These are phyloP conservation scores for Drosophila formosana DNA, from an alignment of 2,888 invertebrate genomes.

Conservation along the genomic window DNA sequence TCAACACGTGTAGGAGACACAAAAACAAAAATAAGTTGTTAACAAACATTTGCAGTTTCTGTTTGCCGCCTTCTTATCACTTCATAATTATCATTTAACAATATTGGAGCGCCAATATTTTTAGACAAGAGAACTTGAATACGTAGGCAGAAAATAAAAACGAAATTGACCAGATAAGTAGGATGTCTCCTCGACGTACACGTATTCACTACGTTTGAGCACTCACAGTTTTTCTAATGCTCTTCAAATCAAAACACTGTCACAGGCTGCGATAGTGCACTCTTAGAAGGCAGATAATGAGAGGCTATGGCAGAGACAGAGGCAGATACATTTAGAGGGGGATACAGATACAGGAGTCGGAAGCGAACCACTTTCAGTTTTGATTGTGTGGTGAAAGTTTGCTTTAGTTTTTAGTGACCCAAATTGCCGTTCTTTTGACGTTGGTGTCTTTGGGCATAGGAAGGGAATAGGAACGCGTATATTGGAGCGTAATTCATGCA, in stretches of 20 bases:
- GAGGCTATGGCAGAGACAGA: conserved; percentile 11
- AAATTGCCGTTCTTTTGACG: conserved; percentile 30
- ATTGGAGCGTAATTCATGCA: conserved; percentile 38
- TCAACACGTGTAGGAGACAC: conserved; percentile 3
- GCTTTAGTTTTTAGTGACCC: conserved; percentile 50
- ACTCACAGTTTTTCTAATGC: conserved; percentile 8
- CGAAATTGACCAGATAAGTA: conserved; percentile 28
- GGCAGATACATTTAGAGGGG: conserved; percentile 1
- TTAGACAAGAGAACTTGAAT: conserved; percentile 49
- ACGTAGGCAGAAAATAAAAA: conserved; percentile 57
- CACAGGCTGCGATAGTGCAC: conserved; percentile 5
- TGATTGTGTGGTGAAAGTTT: conserved; percentile 64
- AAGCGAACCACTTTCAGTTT: not conserved
- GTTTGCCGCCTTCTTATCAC: conserved; percentile 56
- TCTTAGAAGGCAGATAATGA: conserved; percentile 34
- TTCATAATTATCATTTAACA: conserved; percentile 38
- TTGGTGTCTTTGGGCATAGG: conserved; percentile 1
- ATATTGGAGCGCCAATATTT: conserved; percentile 37
- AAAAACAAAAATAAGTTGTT: not conserved
- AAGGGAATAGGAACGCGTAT: not conserved
- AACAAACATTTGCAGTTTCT: conserved; percentile 10
- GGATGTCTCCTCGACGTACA: conserved; percentile 38
- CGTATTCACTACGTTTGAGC: conserved; percentile 38
- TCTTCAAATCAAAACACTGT: conserved; percentile 17
- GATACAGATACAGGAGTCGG: not conserved